A percentile compares a stretch with the other conserved stretches of the same genome.
These are phyloP conservation scores for Drosophila stalkeri DNA, from an alignment of 2,888 invertebrate genomes.

Conservation along the genomic window DNA sequence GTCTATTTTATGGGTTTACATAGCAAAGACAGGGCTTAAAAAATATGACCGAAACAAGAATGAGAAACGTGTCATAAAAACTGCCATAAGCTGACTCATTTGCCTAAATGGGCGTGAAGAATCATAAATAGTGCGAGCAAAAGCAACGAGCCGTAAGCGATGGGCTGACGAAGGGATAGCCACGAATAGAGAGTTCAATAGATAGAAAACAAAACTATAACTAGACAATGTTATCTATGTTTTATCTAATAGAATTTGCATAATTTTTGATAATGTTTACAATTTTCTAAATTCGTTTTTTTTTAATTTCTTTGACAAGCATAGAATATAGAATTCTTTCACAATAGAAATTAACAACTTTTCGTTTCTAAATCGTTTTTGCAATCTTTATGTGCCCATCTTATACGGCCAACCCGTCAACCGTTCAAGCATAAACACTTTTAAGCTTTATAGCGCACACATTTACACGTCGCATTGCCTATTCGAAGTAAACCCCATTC, in stretches of 20 bases:
- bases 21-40: conserved; percentile 42
- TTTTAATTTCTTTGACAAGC: not conserved
- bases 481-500: conserved; percentile 25
- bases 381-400: conserved; percentile 6
- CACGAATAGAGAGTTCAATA: not conserved
- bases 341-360: conserved; percentile 26
- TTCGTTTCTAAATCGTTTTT: conserved; percentile 30
- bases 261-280: not conserved
- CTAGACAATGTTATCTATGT: not conserved
- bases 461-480: conserved; percentile 75
- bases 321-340: not conserved
- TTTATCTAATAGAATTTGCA: not conserved
- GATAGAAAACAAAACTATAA: not conserved
- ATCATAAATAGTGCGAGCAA: conserved; percentile 34
- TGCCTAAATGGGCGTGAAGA: conserved; percentile 50
- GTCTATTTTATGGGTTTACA: conserved; percentile 65
- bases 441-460: conserved; percentile 72
- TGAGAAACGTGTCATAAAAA: conserved; percentile 58
- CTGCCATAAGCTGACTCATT: conserved; percentile 55
- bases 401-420: conserved; percentile 5
- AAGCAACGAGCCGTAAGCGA: conserved; percentile 24
- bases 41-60: conserved; percentile 45
- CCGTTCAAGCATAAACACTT: conserved; percentile 71
- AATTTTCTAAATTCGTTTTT: not conserved
- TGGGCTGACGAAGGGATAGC: conserved; percentile 6